phyloP scores from a whole-genome alignment of 2,113 vertebrate genomes.

The Caranx melampygus region DNA sequence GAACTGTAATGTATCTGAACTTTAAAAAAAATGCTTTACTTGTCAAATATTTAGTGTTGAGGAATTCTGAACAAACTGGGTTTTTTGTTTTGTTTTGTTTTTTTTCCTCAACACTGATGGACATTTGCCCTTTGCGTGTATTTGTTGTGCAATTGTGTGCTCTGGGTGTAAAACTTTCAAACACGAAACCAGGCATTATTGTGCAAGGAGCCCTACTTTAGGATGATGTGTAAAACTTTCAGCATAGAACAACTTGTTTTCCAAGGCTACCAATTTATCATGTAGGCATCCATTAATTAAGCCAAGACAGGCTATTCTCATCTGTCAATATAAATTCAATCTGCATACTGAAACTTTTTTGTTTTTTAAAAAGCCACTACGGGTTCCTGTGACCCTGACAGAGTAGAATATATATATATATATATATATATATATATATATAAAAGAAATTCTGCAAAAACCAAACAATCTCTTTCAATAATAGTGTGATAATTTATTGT shows the following conservation, averaged over 20 bases:
- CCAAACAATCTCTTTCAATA: neutral
- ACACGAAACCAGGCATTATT: neutral
- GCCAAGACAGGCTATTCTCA: neutral
- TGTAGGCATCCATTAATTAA: neutral
- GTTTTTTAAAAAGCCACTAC: neutral
- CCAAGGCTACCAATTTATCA: neutral
- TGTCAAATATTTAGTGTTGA: neutral
- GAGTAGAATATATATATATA: neutral
- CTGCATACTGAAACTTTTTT: neutral
- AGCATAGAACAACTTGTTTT: neutral
- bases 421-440: too few relatives aligned
- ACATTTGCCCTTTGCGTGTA: neutral
- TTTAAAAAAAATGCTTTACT: neutral
- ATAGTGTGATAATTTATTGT: slow-evolving; percentile 3
- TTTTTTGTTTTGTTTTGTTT: too few relatives aligned
- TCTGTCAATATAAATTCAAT: neutral
- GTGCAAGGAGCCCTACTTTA: neutral
- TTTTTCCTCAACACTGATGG: neutral
- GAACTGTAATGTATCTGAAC: too few relatives aligned
- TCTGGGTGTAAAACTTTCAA: neutral
- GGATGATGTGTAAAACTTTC: neutral
- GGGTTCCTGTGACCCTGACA: slow-evolving; percentile 9
- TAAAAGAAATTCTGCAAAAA: neutral
- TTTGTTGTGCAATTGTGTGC: neutral
- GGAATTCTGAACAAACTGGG: neutral